Evolutionary conservation across 2,888 invertebrate genomes (phyloP).

Genomic region (Chrysopilus asiliformis): DNA sequence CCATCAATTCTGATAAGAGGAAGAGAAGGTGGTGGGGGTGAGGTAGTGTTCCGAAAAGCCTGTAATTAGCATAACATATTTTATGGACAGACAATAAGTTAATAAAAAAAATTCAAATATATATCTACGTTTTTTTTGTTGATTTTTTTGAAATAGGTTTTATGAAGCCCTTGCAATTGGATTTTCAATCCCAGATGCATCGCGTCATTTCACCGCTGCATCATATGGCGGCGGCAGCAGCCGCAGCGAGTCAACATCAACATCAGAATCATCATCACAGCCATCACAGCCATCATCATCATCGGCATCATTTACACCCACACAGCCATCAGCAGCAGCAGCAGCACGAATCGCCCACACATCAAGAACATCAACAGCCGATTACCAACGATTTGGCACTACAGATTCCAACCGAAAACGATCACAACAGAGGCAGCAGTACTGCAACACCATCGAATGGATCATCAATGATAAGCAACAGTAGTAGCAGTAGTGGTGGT

Average conservation of each 20-base stretch:
- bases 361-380: conserved; percentile 6
- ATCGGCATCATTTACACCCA: conserved; percentile 11
- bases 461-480: conserved; percentile 1
- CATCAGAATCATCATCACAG: background rate
- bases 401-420: background rate
- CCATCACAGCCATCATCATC: conserved; percentile 10
- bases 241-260: background rate
- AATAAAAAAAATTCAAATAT: too few species aligned
- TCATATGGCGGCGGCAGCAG: background rate
- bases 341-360: conserved; percentile 7
- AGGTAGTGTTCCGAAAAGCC: too few species aligned
- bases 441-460: conserved; percentile 9
- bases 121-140: too few species aligned
- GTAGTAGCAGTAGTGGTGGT: too few species aligned
- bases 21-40: too few species aligned
- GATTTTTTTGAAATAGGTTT: too few species aligned
- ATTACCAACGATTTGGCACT: background rate
- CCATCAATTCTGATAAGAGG: too few species aligned
- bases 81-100: too few species aligned
- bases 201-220: conserved; percentile 14
- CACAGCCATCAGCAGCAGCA: conserved; percentile 6
- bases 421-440: conserved; percentile 1
- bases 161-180: conserved; percentile 18
- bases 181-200: conserved; percentile 18
- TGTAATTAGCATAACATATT: too few species aligned